Base-by-base conservation (phyloP, 2,113 vertebrate species). In the Dicerorhinus sumatrensis region DNA sequence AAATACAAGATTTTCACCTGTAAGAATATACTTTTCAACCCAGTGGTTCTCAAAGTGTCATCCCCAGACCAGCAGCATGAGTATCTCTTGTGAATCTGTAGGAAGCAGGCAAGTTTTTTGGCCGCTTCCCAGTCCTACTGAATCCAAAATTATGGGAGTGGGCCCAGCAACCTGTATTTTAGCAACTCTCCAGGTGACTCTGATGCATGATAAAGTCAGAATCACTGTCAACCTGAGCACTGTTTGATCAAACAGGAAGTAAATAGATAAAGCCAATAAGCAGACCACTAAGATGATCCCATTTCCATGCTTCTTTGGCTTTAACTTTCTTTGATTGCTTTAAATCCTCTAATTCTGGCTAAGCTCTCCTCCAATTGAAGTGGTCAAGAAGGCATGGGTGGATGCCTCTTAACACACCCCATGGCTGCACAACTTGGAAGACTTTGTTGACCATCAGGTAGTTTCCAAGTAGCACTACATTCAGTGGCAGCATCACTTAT, bases 311-410 rank as follows among this genome's bases (percentile, higher is more conserved):
- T 63, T 70, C 33, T 83, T 63, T 73, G n/a, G 29, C 42, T 94
- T 96, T 76, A 72, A 60, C 42, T 96, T 87, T 62, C 69, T 86
- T 65, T 36, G 17, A 11, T 51, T 46, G 73, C 56, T 88, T 94
- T 62, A 62, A 75, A n/a, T 70, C 31, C 20, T 88, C 36, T 86
- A 8, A 62, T 63, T 56, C 54, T 83, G 31, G 62, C 48, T 92
- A 54, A 67, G n/a, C 25, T 33, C 14, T 48, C 60, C 48, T 80
- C 27, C 67, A 39, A 8, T 2, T 80, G 56, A 69, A 90, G 42
- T 76, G 60, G 60, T 84, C 83, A 51, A 56, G 73, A 63, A 90
- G 69, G 31, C 33, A 14, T 60, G 36, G 16, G 23, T 70, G 51
- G 72, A 48, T 54, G 21, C 76, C 67, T 46, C 48, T 65, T 33